These are phyloP conservation scores for Peromyscus californicus DNA, from an alignment of 2,113 vertebrate species.

Conservation along the genomic window DNA sequence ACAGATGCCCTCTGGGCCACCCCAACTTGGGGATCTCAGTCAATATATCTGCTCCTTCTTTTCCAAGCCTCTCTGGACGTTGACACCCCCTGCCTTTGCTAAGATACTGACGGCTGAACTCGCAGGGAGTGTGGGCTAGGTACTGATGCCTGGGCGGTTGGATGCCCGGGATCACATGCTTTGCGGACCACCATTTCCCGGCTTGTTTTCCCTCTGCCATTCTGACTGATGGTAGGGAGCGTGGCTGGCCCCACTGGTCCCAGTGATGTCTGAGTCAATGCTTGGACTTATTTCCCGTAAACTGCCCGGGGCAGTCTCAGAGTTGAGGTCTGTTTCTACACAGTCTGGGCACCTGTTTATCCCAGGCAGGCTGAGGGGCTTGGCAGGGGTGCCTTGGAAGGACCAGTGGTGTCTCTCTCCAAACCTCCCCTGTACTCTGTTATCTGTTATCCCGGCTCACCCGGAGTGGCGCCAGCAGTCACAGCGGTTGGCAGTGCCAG, in stretches of 20 bases:
- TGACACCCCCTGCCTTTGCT: neutral
- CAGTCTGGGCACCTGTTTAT: neutral
- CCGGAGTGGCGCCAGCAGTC: neutral
- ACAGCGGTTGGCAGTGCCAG: neutral
- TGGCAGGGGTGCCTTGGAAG: too few relatives aligned
- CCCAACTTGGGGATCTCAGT: accelerated
- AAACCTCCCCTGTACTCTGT: accelerated
- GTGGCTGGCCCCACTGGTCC: neutral
- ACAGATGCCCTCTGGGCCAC: neutral
- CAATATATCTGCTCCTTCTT: accelerated
- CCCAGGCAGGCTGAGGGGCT: neutral
- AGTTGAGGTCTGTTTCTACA: neutral
- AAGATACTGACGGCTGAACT: neutral
- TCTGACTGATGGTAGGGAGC: neutral
- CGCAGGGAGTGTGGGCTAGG: neutral
- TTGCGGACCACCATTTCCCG: accelerated
- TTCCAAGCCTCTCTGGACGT: neutral
- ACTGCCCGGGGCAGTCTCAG: neutral
- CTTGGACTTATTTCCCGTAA: slow-evolving; percentile 40
- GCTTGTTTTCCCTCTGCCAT: neutral
- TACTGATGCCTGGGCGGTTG: neutral
- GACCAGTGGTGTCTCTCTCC: neutral
- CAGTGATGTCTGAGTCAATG: neutral
- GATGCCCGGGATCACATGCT: neutral
- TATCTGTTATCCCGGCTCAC: neutral